Conservation (phyloP, 2,113 vertebrate species). For the Anser cygnoides region DNA sequence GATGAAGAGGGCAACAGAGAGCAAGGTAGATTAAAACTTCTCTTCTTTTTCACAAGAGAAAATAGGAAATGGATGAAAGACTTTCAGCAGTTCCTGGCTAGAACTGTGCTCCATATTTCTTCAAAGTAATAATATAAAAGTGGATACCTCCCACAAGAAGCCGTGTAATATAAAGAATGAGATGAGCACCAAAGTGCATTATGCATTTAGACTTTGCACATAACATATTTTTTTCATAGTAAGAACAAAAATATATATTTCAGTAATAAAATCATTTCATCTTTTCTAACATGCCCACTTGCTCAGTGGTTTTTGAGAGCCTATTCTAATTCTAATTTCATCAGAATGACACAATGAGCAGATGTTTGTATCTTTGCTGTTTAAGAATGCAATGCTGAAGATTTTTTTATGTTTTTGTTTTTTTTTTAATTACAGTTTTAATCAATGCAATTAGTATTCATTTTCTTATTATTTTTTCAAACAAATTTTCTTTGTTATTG, state of each 20-base stretch:
- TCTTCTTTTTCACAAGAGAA: neutral
- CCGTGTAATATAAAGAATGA: neutral
- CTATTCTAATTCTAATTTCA: neutral
- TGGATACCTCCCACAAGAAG: neutral
- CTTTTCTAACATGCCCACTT: neutral
- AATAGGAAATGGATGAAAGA: neutral
- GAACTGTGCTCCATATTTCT: fast-evolving
- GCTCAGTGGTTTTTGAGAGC: neutral
- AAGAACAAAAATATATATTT: neutral
- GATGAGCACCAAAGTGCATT: neutral
- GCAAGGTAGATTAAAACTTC: neutral
- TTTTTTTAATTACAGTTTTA: neutral
- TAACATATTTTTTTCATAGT: neutral
- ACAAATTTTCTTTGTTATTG: neutral
- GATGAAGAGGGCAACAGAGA: neutral
- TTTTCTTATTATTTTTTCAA: neutral
- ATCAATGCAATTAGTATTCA: neutral
- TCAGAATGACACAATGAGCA: neutral
- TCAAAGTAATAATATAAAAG: neutral
- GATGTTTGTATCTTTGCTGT: neutral
- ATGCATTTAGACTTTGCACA: neutral
- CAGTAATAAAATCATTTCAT: neutral
- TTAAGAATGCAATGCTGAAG: neutral
- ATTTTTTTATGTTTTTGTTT: too few relatives aligned
- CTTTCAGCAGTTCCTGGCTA: neutral